Base-by-base conservation (phyloP, 2,888 invertebrate species). In the Diaperis boleti region DNA sequence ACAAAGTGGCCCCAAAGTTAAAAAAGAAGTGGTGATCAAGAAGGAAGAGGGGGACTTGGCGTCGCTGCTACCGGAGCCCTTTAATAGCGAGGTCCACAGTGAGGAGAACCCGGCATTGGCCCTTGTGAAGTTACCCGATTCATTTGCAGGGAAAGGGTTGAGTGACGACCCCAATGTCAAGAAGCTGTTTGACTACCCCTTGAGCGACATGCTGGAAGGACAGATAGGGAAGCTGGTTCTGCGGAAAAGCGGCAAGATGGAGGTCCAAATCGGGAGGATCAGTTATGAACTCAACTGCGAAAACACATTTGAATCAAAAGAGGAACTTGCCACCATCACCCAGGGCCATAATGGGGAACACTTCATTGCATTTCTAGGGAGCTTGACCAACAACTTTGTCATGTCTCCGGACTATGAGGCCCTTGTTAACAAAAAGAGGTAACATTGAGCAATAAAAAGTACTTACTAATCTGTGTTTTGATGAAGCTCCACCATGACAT, bases 71-170 rank as follows among this genome's bases (percentile, higher is more conserved):
- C 66, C 70, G 18, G 45, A 62, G 44, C 72, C 73, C 35, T 76
- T 70, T 73, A 56, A 66, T 35, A 62, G 68, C 49, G 70, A 74
- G 10, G 65, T 42, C 14, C 73, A 72, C 62, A 70, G 66, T 65
- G 76, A 79, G 59, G 74, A 76, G 41, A 73, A 73, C 59, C 74
- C 76, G n/a, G 67, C 66, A n/a, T 60, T 79, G 52, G 72, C 76
- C 65, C 50, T 68, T 68, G 67, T 70, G n/a, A 71, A 80, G 75
- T 63, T 81, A 52, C 81, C 81, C 18, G 74, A 77, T 67, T 76
- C 78, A n/a, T 75, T 81, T 67, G 74, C 77, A 37, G 79, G 78
- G 3, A 77, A 78, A 69, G 76, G 76, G 10, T 74, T 77, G 5
- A 77, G 76, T 65, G 78, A 80, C 52, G 76, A 79, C 67, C 71